Percentiles rank a stretch among this genome's conserved stretches.
Conservation (phyloP, 1,140 invertebrate species). For the Ganaspis sp. region DNA sequence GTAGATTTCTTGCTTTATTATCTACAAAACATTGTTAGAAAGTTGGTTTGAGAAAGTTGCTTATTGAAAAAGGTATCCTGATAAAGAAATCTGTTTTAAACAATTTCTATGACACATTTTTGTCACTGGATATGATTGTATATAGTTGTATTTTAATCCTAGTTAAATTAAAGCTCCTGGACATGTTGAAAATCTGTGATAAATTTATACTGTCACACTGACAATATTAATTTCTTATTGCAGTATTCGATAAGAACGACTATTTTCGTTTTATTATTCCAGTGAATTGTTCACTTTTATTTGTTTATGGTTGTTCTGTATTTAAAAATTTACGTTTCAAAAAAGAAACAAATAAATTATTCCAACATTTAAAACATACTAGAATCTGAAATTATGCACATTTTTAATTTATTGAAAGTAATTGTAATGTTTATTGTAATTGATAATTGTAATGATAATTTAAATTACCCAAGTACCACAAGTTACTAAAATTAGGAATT, state of each 20-base stretch:
- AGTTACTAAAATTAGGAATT: no score
- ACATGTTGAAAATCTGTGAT: conserved; percentile 65
- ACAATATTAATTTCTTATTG: conserved; percentile 39
- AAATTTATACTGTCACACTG: conserved; percentile 60
- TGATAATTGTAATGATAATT: background rate
- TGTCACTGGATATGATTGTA: conserved; percentile 45
- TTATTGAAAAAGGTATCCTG: background rate
- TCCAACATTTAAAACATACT: background rate
- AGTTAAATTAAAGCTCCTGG: conserved; percentile 49
- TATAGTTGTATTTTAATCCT: conserved; percentile 60
- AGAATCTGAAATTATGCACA: background rate
- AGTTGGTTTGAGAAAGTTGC: conserved; percentile 5
- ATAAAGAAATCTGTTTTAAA: background rate
- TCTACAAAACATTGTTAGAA: background rate
- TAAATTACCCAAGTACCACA: no score
- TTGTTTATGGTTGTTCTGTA: conserved; percentile 50
- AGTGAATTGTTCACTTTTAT: conserved; percentile 60
- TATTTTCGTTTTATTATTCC: conserved; percentile 42
- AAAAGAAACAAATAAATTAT: background rate
- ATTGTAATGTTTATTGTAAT: background rate
- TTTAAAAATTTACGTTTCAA: background rate
- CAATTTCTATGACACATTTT: background rate
- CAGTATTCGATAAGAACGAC: conserved; percentile 30
- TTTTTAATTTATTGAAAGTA: no score
- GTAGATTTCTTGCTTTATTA: background rate